Base-by-base conservation (phyloP, 2,888 invertebrate genomes). In the Trichacis sp. region DNA sequence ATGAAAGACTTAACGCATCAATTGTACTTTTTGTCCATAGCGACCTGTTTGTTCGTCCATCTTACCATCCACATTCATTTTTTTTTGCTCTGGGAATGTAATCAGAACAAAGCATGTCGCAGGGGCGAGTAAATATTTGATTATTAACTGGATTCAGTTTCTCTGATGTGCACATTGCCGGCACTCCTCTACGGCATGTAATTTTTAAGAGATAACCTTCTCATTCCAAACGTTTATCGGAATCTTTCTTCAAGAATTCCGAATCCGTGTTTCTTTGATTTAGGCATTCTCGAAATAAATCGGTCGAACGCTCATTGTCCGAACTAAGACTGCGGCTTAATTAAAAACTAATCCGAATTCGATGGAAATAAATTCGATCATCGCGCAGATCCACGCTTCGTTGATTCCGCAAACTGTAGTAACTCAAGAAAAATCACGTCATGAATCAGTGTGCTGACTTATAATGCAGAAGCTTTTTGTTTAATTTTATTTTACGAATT, bases 91-190 rank as follows among this genome's bases (percentile, higher is more conserved):
- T 43, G 2, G 9, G 3, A 18, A 19, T 19, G 19, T 4, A 43
- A 43, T 19, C 18, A 18, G 20, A 40, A 40, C 40, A 15, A 8
- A 40, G 40, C 6, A 40, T 40, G 40, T 15, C 14, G 14, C 40
- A 14, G 40, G 15, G 3, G 15, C 40, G 14, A 40, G 40, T 40
- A 40, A 40, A 40, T 40, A 40, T 40, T 40, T 40, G 40, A 40
- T 40, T 12, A 40, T 8, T 15, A 40, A 40, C 40, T 40, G 15
- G 40, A 40, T 40, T 40, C 14, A 15, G 40, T 40, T 40, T 40
- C 40, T 40, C 40, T 4, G 5, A 40, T 15, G 40, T n/a, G n/a
- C n/a, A n/a, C n/a, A n/a, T n/a, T n/a, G n/a, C n/a, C n/a, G n/a
- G n/a, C n/a, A n/a, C n/a, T n/a, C n/a, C n/a, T n/a, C n/a, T n/a